Conservation (phyloP, 2,888 invertebrate species). For the Acanthosoma haemorrhoidale region DNA sequence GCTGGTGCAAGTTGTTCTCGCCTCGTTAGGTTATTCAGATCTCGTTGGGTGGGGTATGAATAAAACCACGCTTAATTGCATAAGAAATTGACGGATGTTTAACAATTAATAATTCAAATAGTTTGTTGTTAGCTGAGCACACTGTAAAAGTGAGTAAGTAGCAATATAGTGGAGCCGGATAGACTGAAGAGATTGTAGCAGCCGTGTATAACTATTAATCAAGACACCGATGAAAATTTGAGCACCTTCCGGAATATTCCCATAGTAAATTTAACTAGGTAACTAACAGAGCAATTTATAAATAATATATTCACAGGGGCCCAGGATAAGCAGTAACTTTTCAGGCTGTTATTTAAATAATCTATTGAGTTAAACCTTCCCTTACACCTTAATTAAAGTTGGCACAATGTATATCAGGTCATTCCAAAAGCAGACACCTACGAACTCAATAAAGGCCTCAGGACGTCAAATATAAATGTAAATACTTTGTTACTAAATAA, state of each 20-base stretch:
- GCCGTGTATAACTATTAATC: conserved; percentile 26
- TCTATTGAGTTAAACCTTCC: conserved; percentile 23
- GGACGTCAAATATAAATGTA: conserved; percentile 8
- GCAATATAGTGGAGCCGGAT: neutral
- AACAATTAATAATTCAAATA: too few relatives aligned
- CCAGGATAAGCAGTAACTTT: conserved; percentile 13
- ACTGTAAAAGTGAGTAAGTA: too few relatives aligned
- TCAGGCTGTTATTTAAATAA: conserved; percentile 28
- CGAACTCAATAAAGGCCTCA: neutral
- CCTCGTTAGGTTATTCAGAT: too few relatives aligned
- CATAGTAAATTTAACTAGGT: conserved; percentile 28
- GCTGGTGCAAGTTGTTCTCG: too few relatives aligned
- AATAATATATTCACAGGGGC: conserved; percentile 7
- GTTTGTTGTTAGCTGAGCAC: too few relatives aligned
- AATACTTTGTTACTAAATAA: neutral
- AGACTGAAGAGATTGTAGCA: neutral
- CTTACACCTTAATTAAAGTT: conserved; percentile 17
- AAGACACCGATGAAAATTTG: conserved; percentile 26
- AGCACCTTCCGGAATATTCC: conserved; percentile 26
- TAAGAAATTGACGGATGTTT: too few relatives aligned
- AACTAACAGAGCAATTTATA: conserved; percentile 20
- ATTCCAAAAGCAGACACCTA: neutral
- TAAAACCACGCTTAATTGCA: too few relatives aligned
- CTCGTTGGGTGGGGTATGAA: too few relatives aligned
- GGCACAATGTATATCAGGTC: neutral